Evolutionary conservation across 1,140 invertebrate genomes (phyloP), one percentile per base, ranked within the genome.

Genomic region (Trachymyrmex septentrionalis): DNA sequence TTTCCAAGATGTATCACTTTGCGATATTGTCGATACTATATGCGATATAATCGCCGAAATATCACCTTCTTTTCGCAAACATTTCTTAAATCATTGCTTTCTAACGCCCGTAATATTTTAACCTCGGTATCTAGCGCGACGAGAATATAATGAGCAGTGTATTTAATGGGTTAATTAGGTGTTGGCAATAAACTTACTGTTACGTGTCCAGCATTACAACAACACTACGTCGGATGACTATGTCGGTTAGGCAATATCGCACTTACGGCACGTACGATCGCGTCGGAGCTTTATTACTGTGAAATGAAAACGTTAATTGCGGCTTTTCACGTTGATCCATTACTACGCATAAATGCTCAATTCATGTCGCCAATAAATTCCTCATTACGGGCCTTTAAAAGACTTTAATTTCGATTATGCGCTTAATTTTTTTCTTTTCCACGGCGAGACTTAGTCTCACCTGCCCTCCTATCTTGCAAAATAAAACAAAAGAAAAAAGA

Each of bases 261-360:
- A 38, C 50, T 55, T 81, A 81, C 30, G 50, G 64, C 48, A 81
- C 61, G 76, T 71, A 81, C 66, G 53, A 61, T 59, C 16, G 38
- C 38, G 27, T 38, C 30, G 21, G 30, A 81, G 69, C 16, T 73
- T 73, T 63, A 50, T 61, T 73, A 59, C 53, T 27, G 44, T 24
- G 27, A 57, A 84, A 84, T 84, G 80, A 84, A 38, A 84, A 84
- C 55, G 73, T 84, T 75, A 84, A 84, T 50, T 61, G 44, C 44
- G 71, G 55, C 55, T 73, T 71, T 73, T 73, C 67, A 48, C 2
- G 14, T 55, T 57, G 44, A 75, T 61, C n/a, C 7, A 34, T 84
- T 61, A 75, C 14, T 16, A 14, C 55, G 27, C 64, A 21, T 48
- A 59, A 84, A 63, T n/a, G 44, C 7, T 61, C 57, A 9, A 24